These are phyloP conservation scores for Alauda arvensis DNA, from an alignment of 2,797 vertebrate genomes.

Conservation along the genomic window DNA sequence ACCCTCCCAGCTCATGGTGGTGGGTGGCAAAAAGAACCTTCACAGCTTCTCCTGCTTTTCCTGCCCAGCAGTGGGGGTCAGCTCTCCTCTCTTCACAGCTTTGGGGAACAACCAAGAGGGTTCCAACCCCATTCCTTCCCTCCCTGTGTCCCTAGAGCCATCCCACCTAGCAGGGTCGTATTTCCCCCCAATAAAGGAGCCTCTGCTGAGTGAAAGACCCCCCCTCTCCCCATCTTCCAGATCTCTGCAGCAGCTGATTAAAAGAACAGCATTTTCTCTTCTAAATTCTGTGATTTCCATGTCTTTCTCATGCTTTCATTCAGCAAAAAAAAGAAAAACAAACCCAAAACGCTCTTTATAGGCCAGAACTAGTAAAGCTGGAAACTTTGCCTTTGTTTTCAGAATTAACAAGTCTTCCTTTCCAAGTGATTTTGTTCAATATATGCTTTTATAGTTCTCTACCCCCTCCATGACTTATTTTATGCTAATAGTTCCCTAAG, in stretches of 20 bases:
- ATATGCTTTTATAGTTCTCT: constrained; percentile 31
- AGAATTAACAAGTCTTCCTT: background rate
- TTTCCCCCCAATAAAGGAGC: background rate
- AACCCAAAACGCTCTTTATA: background rate
- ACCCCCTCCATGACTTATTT: constrained; percentile 37
- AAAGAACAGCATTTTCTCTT: background rate
- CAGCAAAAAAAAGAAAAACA: background rate
- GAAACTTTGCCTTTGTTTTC: constrained; percentile 17
- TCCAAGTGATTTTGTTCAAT: background rate
- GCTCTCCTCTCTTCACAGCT: background rate
- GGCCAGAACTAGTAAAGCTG: background rate
- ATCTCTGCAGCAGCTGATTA: background rate
- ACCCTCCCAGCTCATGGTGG: background rate
- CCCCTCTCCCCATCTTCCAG: background rate
- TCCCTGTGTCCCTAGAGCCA: background rate
- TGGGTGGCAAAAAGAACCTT: background rate
- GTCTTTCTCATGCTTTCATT: background rate
- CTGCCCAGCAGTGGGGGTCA: background rate
- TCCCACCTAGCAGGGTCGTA: background rate
- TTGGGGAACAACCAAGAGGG: background rate
- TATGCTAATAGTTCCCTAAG: constrained; percentile 67
- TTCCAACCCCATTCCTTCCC: background rate
- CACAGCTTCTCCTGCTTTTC: background rate
- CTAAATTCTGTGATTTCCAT: background rate
- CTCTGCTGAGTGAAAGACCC: background rate